Evolutionary conservation across 2,888 invertebrate species (phyloP).

Genomic region (Nomada ruficornis): DNA sequence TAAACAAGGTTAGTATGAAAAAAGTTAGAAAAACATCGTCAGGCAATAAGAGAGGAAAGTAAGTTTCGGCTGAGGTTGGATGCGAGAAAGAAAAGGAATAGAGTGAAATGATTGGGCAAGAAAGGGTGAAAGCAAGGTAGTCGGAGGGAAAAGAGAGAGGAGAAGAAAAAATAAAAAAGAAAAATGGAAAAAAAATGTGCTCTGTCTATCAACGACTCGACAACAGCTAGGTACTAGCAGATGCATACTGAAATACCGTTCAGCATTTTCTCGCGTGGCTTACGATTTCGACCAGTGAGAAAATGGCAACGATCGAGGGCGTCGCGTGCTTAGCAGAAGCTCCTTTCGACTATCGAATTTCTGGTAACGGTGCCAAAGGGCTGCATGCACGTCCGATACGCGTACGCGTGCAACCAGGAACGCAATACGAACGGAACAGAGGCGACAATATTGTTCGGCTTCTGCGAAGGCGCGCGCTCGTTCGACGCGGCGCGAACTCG

Average conservation of each 20-base stretch:
- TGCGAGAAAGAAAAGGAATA: constrained; percentile 52
- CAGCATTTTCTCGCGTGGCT: constrained; percentile 75
- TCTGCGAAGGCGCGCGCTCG: constrained; percentile 70
- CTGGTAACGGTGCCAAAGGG: not conserved
- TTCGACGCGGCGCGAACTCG: not conserved
- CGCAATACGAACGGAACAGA: too few relatives aligned
- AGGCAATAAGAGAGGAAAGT: constrained; percentile 77
- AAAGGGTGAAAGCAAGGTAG: constrained; percentile 30
- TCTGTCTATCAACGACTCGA: constrained; percentile 84
- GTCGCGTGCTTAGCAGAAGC: constrained; percentile 77
- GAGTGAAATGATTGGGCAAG: constrained; percentile 19
- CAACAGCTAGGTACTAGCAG: constrained; percentile 83
- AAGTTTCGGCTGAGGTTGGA: constrained; percentile 59
- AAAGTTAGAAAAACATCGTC: constrained; percentile 80
- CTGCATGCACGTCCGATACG: not conserved
- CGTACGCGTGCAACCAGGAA: not conserved
- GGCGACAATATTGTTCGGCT: constrained; percentile 41
- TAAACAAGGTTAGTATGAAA: constrained; percentile 77
- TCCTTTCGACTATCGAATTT: constrained; percentile 8
- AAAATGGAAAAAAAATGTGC: constrained; percentile 78
- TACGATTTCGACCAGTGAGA: constrained; percentile 70
- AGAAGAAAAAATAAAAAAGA: constrained; percentile 62
- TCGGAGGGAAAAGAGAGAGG: constrained; percentile 14
- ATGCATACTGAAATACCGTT: constrained; percentile 80
- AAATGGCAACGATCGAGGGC: constrained; percentile 71